Percentiles rank a stretch among this genome's conserved stretches.
Evolutionary conservation across 1,140 invertebrate genomes (phyloP).

Genomic region (Polypedilum vanderplanki): DNA sequence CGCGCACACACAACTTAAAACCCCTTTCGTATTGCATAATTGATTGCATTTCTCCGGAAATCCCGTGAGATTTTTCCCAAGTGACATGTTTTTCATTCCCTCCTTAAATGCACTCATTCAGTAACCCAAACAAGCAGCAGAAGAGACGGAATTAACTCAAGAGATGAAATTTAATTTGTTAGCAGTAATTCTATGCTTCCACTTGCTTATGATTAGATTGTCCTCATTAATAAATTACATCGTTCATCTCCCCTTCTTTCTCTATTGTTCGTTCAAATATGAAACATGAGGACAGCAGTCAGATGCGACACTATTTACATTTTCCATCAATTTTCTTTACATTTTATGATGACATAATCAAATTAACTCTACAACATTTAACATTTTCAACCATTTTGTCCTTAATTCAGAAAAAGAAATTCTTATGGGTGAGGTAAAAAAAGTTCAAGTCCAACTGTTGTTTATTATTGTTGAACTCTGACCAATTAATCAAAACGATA

Average conservation of each 20-base stretch:
- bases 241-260: neutral
- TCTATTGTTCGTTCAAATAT: neutral
- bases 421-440: neutral
- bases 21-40: constrained; percentile 21
- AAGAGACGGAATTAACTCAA: neutral
- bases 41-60: neutral
- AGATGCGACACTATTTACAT: neutral
- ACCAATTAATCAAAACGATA: neutral
- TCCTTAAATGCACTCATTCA: neutral
- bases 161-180: constrained; percentile 19
- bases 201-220: constrained; percentile 11
- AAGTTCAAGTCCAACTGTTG: neutral
- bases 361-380: constrained; percentile 6
- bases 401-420: neutral
- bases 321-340: neutral
- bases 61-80: constrained; percentile 16
- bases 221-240: constrained; percentile 19
- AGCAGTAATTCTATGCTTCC: neutral
- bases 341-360: constrained; percentile 12
- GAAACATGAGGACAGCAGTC: neutral
- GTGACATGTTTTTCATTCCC: neutral
- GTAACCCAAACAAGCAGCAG: no score
- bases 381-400: neutral
- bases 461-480: neutral
- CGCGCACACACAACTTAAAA: constrained; percentile 16